Evolutionary conservation across 2,797 vertebrate genomes (phyloP).

Genomic region (Peromyscus melanophrys): DNA sequence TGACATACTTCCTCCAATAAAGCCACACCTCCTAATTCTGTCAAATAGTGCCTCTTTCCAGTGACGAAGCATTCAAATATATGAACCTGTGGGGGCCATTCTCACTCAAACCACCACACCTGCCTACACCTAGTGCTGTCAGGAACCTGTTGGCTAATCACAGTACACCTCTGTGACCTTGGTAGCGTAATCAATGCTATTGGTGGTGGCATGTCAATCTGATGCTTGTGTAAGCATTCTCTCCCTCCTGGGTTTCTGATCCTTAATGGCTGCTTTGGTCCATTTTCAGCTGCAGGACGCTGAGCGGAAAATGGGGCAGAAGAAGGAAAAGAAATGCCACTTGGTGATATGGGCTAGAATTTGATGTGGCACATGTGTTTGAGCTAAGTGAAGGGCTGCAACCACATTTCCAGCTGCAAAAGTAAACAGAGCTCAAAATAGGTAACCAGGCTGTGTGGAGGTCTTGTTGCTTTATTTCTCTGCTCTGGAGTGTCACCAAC

Average conservation of each 20-base stretch:
- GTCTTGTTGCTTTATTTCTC: conserved; percentile 60
- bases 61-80: not conserved
- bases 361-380: conserved; percentile 24
- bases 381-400: not conserved
- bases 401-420: not conserved
- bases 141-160: conserved; percentile 51
- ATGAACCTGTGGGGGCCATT: not conserved
- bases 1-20: not conserved
- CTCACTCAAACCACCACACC: not conserved
- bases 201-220: conserved; percentile 34
- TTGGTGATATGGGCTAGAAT: conserved; percentile 12
- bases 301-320: conserved; percentile 34
- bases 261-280: conserved; percentile 43
- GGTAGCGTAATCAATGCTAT: conserved; percentile 47
- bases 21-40: not conserved
- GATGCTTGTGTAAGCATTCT: not conserved
- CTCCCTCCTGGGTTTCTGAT: conserved; percentile 9
- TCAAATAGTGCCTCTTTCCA: not conserved
- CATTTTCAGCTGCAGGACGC: not conserved
- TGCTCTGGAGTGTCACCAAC: not conserved
- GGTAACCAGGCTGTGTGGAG: not conserved
- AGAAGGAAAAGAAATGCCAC: not conserved
- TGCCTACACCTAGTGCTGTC: not conserved
- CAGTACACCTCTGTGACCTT: not conserved
- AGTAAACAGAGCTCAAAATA: conserved; percentile 44